Percentiles rank a stretch among this genome's conserved stretches.
phyloP scores from a whole-genome alignment of 37 sponge, comb jelly and placozoan species.

The Beroe forskalii region DNA sequence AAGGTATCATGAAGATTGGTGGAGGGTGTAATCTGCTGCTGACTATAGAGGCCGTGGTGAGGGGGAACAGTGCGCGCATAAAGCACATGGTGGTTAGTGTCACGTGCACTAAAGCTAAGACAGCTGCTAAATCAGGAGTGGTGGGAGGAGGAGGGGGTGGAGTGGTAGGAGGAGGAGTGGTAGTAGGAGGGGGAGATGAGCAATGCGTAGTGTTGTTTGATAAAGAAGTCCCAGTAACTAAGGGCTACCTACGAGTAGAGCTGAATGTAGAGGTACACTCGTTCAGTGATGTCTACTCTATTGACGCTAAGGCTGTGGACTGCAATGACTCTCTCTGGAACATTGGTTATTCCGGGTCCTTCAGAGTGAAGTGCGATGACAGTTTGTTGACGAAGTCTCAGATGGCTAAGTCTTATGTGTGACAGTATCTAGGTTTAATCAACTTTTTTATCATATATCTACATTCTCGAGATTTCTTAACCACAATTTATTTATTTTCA shows the following conservation, averaged over 20 bases:
- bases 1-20: conserved; percentile 37
- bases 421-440: neutral
- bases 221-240: conserved; percentile 28
- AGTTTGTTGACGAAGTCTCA: conserved; percentile 15
- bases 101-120: conserved; percentile 6
- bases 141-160: too few relatives aligned
- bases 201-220: neutral
- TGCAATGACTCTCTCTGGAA: neutral
- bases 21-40: neutral
- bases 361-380: conserved; percentile 44
- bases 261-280: neutral
- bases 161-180: neutral
- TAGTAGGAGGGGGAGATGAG: neutral
- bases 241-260: conserved; percentile 20
- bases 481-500: too few relatives aligned
- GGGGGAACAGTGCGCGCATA: conserved; percentile 21
- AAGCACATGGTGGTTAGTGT: neutral
- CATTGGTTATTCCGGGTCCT: neutral
- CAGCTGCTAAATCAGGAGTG: too few relatives aligned
- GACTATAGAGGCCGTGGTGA: conserved; percentile 43
- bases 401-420: conserved; percentile 37
- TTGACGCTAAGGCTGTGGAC: conserved; percentile 40
- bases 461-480: too few relatives aligned
- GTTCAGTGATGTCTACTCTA: conserved; percentile 16
- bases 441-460: too few relatives aligned